phyloP scores from a whole-genome alignment of 1,140 invertebrate species.

The Saccostrea echinata region DNA sequence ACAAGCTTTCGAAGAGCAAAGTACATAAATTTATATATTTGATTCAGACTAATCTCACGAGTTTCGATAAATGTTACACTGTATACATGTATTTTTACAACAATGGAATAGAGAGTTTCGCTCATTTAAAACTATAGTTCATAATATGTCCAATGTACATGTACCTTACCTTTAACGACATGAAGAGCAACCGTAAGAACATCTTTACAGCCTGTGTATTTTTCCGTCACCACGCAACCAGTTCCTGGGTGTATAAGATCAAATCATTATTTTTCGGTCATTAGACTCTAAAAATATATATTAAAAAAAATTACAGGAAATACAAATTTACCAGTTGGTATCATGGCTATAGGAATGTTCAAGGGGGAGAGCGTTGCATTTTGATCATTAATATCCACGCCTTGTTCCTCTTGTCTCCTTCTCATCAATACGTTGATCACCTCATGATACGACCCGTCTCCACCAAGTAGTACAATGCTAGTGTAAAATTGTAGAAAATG shows the following conservation, averaged over 20 bases:
- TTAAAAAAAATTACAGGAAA: not conserved
- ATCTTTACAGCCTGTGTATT: conserved; percentile 57
- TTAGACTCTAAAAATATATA: not conserved
- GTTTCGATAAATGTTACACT: no score
- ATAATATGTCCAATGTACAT: not conserved
- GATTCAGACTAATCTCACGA: no score
- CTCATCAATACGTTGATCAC: conserved; percentile 45
- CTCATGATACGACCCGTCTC: conserved; percentile 47
- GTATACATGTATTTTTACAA: no score
- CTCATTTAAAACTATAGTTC: no score
- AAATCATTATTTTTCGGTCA: not conserved
- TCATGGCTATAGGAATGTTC: conserved; percentile 45
- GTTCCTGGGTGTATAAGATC: conserved; percentile 51
- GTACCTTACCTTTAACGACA: conserved; percentile 62
- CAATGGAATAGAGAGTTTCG: no score
- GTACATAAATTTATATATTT: no score
- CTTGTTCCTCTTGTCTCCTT: conserved; percentile 43
- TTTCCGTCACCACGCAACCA: conserved; percentile 58
- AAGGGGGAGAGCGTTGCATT: conserved; percentile 19
- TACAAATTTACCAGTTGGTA: conserved; percentile 49
- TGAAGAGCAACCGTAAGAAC: conserved; percentile 60
- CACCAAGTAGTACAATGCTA: conserved; percentile 50
- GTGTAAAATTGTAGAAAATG: not conserved
- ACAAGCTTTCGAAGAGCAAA: no score
- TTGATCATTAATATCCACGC: conserved; percentile 41